Conservation (phyloP, 2,797 vertebrate genomes). For the Rhinogobio ventralis region DNA sequence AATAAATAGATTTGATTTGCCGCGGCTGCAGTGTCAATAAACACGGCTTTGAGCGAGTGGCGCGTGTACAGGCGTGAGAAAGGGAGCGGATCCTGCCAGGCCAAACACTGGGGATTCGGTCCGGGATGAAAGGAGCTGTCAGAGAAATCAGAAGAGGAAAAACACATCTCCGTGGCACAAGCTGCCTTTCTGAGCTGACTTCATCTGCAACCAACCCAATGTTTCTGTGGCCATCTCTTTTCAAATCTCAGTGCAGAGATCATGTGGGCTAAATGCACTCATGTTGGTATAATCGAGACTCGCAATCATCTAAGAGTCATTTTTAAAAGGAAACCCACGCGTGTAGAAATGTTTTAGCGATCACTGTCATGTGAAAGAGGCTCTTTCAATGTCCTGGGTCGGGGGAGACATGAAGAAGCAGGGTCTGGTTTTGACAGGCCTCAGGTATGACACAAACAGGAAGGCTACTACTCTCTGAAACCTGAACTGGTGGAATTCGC, state of each 20-base stretch:
- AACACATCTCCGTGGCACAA: slow-evolving; percentile 66
- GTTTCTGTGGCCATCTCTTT: slow-evolving; percentile 42
- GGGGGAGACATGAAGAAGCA: slow-evolving; percentile 43
- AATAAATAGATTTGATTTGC: slow-evolving; percentile 81
- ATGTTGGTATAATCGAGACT: slow-evolving; percentile 47
- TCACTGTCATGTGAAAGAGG: slow-evolving; percentile 81
- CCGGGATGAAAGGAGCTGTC: slow-evolving; percentile 82
- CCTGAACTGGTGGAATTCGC: not conserved
- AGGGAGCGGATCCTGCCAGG: slow-evolving; percentile 76
- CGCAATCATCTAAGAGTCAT: slow-evolving; percentile 51
- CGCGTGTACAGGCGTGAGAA: slow-evolving; percentile 64
- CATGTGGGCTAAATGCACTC: slow-evolving; percentile 40
- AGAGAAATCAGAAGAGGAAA: slow-evolving; percentile 75
- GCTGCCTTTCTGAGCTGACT: slow-evolving; percentile 63
- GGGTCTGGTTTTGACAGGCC: slow-evolving; percentile 75
- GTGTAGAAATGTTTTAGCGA: slow-evolving; percentile 74
- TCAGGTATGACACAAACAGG: slow-evolving; percentile 57
- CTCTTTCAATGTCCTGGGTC: slow-evolving; percentile 79
- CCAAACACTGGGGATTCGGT: slow-evolving; percentile 76
- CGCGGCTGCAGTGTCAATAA: slow-evolving; percentile 73
- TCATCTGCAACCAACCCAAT: slow-evolving; percentile 47
- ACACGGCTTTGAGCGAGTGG: slow-evolving; percentile 62
- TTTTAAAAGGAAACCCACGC: slow-evolving; percentile 39
- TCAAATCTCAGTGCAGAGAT: slow-evolving; percentile 47
- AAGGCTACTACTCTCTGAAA: not conserved